phyloP scores from a whole-genome alignment of 1,140 invertebrate genomes.

The Doryteuthis pealeii region DNA sequence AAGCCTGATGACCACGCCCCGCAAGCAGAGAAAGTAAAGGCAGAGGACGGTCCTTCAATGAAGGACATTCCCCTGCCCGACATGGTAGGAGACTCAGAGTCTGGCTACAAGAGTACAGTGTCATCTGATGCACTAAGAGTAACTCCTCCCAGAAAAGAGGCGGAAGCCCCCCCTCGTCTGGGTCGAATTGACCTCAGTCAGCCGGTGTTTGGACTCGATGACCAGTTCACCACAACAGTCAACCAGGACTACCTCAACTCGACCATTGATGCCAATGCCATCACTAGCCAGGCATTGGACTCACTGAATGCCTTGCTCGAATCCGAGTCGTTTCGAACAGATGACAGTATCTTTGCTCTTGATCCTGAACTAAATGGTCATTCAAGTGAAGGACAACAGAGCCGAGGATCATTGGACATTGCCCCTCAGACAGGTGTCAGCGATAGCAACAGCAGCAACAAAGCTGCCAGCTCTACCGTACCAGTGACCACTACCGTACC shows the following conservation, averaged over 20 bases:
- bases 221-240: background rate
- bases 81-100: background rate
- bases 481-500: too few species aligned
- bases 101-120: background rate
- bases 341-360: background rate
- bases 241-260: background rate
- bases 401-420: background rate
- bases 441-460: background rate
- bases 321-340: background rate
- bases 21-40: conserved; percentile 10
- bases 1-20: conserved; percentile 28
- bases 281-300: background rate
- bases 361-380: background rate
- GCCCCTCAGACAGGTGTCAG: too few species aligned
- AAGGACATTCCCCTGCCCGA: background rate
- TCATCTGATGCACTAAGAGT: conserved; percentile 5
- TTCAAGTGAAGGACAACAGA: background rate
- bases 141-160: background rate
- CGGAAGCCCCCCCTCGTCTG: background rate
- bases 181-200: background rate
- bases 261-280: background rate
- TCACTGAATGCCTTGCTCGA: background rate
- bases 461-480: background rate
- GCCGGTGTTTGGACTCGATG: background rate
- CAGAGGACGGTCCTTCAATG: background rate